phyloP scores from a whole-genome alignment of 2,797 vertebrate species.

The Spizella passerina region DNA sequence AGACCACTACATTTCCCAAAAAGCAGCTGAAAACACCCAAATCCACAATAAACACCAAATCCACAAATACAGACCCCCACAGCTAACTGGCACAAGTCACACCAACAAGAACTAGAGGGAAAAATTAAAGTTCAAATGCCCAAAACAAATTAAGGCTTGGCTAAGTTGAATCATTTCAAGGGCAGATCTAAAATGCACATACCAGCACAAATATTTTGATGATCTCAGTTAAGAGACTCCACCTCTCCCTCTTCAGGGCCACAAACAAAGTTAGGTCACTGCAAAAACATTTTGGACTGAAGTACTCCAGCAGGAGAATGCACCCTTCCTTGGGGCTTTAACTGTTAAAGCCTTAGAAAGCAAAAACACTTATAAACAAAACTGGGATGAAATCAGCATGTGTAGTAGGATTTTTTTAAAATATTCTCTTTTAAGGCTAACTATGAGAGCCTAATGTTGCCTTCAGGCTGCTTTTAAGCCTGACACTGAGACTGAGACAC shows the following conservation, averaged over 20 bases:
- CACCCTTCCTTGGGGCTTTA: not conserved
- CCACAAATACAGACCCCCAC: not conserved
- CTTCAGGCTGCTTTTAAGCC: not conserved
- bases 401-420: not conserved
- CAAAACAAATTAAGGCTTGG: slow-evolving; percentile 1
- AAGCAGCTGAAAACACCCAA: not conserved
- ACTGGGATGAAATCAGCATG: not conserved
- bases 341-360: not conserved
- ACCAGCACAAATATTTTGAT: slow-evolving; percentile 49
- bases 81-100: not conserved
- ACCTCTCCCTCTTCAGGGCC: slow-evolving; percentile 37
- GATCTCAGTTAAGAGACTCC: slow-evolving; percentile 40
- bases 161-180: not conserved
- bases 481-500: not conserved
- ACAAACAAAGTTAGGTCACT: slow-evolving; percentile 48
- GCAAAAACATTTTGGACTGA: slow-evolving; percentile 53
- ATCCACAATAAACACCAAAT: not conserved
- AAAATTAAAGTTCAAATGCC: not conserved
- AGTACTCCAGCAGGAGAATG: slow-evolving; percentile 2
- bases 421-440: not conserved
- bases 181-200: not conserved
- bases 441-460: not conserved
- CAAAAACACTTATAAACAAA: not conserved
- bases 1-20: not conserved
- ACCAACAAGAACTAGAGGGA: not conserved